Evolutionary conservation across 2,888 invertebrate species (phyloP).

Genomic region (Drosophila ezoana): DNA sequence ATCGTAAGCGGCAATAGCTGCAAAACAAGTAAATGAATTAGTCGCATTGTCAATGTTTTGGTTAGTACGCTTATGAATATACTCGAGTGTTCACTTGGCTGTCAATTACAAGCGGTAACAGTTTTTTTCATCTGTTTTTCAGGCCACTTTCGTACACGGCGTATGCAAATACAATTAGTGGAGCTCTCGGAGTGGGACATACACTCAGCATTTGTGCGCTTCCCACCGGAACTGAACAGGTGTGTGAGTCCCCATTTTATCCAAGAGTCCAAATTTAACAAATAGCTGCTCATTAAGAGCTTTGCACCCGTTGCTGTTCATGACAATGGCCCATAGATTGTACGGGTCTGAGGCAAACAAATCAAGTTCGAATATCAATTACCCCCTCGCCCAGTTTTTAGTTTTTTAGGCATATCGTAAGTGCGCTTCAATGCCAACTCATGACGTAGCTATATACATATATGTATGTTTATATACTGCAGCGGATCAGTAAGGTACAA

Average conservation of each 20-base stretch:
- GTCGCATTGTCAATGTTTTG: conserved; percentile 36
- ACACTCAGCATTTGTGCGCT: conserved; percentile 1
- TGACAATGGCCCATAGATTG: conserved; percentile 35
- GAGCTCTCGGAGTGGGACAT: conserved; percentile 1
- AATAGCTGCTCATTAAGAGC: conserved; percentile 28
- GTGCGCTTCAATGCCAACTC: conserved; percentile 67
- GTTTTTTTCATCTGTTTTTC: too few species aligned
- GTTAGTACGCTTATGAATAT: conserved; percentile 25
- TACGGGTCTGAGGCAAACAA: conserved; percentile 27
- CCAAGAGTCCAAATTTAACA: conserved; percentile 3
- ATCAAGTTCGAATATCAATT: conserved; percentile 71
- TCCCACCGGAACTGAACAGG: conserved; percentile 26
- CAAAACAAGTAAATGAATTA: conserved; percentile 45
- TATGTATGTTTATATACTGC: conserved; percentile 22
- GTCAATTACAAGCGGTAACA: conserved; percentile 25
- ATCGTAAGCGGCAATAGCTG: conserved; percentile 29
- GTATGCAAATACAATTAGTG: conserved; percentile 54
- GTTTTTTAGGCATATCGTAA: conserved; percentile 47
- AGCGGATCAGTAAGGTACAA: conserved; percentile 44
- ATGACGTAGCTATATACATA: conserved; percentile 14
- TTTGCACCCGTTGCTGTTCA: conserved; percentile 23
- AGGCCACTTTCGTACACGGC: conserved; percentile 16
- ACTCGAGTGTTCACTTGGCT: conserved; percentile 25
- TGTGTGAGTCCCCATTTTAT: not conserved
- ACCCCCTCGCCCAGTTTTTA: conserved; percentile 39